Evolutionary conservation across 2,113 vertebrate genomes (phyloP), one percentile per base, ranked within the genome.

Genomic region (Osmerus eperlanus): DNA sequence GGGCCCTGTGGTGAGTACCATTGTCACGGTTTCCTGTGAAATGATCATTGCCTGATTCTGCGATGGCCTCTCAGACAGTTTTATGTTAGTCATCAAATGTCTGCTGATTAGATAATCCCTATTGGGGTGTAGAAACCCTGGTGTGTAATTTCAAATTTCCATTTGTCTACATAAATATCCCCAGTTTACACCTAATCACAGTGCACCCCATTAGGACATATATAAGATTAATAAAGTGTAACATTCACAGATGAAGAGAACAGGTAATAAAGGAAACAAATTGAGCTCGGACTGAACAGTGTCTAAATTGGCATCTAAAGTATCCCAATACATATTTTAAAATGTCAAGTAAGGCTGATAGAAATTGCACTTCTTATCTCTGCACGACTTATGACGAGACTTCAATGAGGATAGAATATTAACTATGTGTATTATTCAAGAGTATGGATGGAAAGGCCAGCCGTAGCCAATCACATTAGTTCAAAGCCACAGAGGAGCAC

Each of bases 381-480:
- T 2, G 9, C 41, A 11, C 9, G 9, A 47, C 41, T 11, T 47
- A 47, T 47, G 41, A 47, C 9, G 41, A 47, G 41, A 47, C 41
- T 47, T 47, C 41, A 47, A 47, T 47, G 41, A 47, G 41, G 41
- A 47, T 47, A 12, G 41, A 47, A 47, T 36, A 82, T 81, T 74
- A 81, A 82, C 65, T 65, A 56, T 72, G 71, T 79, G 78, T 74
- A 81, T 86, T 80, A 83, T 83, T 84, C 60, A 54, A 52, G 52
- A 72, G 64, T 36, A 61, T 63, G 25, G 78, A 82, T 71, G 83
- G 56, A 6, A 59, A 73, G 63, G 71, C 41, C 68, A 80, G 65
- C 83, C 53, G 47, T 84, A 72, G 74, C 60, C 83, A 87, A 88
- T 89, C 84, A 60, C 79, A 79, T 85, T 85, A 84, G 70, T 69